Base-by-base conservation (phyloP, 2,113 vertebrate genomes). In the Lota lota region DNA sequence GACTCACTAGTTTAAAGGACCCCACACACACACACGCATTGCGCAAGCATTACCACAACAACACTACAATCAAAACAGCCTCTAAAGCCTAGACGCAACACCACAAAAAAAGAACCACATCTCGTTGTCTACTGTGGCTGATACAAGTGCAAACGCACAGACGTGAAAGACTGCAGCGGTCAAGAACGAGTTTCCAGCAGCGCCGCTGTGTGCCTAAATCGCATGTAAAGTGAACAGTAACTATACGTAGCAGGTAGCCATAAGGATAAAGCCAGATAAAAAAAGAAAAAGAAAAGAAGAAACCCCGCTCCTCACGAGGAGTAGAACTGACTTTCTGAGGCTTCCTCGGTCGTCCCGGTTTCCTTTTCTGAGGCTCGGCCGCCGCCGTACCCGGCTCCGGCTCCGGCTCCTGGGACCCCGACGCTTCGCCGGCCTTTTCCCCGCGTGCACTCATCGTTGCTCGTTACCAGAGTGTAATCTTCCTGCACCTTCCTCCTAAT, bases 301-400 rank as follows among this genome's bases (percentile, higher is more conserved):
- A 50, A 50, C 40, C 40, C 40, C 12, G 40, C 40, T 5, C 40
- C 40, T 5, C 40, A n/a, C 17, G 17, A 58, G n/a, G 20, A 60
- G 12, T 19, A n/a, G 15, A 86, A 95, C 96, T 95, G 91, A 98
- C 96, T 93, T 96, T 94, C 65, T 88, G 94, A 80, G 94, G 94
- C 85, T 96, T 97, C 92, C 94, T 93, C 85, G 96, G 96, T 94
- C 96, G 95, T 81, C 96, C 96, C 85, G 95, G 94, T 90, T 94
- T 94, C 88, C 96, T 90, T 93, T 96, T 98, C 89, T 91, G 93
- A 62, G 94, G 91, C 90, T 92, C 92, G 73, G 94, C 28, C 28
- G 28, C 28, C 28, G 28, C 28, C 28, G 28, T 7, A 3, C 3
- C 28, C 28, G 28, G 28, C 28, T 33, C 28, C 28, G 28, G 28